Evolutionary conservation across 2,888 invertebrate species (phyloP).

Genomic region (Drosophila macrospina): DNA sequence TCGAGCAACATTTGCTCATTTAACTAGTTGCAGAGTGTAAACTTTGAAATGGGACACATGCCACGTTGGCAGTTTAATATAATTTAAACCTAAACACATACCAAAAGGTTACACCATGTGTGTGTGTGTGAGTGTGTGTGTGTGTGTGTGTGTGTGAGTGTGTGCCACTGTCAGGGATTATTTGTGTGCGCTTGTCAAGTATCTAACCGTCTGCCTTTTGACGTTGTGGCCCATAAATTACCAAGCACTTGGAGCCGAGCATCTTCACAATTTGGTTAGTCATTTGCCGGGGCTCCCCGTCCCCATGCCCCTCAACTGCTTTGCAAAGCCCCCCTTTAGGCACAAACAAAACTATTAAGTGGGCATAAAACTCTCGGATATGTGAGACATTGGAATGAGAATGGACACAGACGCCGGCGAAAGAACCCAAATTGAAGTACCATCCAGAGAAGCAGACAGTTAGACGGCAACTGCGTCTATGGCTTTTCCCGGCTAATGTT

Average conservation of each 20-base stretch:
- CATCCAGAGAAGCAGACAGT: slow-evolving; percentile 43
- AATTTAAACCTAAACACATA: slow-evolving; percentile 79
- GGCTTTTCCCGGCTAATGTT: slow-evolving; percentile 15
- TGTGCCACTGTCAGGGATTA: slow-evolving; percentile 54
- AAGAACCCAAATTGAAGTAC: slow-evolving; percentile 49
- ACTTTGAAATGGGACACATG: slow-evolving; percentile 70
- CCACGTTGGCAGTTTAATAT: slow-evolving; percentile 77
- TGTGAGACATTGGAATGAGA: slow-evolving; percentile 33
- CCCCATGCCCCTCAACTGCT: too few relatives aligned
- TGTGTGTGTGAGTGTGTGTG: slow-evolving; percentile 21
- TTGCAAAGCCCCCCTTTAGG: slow-evolving; percentile 33
- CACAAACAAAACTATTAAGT: slow-evolving; percentile 79
- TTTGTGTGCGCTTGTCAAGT: slow-evolving; percentile 74
- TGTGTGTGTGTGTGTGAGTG: slow-evolving; percentile 28
- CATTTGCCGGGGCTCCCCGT: slow-evolving; percentile 66
- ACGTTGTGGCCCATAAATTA: slow-evolving; percentile 75
- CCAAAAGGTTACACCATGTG: slow-evolving; percentile 40
- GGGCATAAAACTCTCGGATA: slow-evolving; percentile 71
- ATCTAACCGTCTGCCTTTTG: slow-evolving; percentile 76
- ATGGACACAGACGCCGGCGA: slow-evolving; percentile 24
- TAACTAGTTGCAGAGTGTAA: slow-evolving; percentile 36
- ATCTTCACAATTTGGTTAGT: slow-evolving; percentile 78
- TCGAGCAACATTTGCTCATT: slow-evolving; percentile 43
- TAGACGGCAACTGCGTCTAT: slow-evolving; percentile 9
- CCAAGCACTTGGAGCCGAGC: slow-evolving; percentile 64